Evolutionary conservation across 2,113 vertebrate species (phyloP), one percentile per base, ranked within the genome.

Genomic region (Eulemur rufifrons): DNA sequence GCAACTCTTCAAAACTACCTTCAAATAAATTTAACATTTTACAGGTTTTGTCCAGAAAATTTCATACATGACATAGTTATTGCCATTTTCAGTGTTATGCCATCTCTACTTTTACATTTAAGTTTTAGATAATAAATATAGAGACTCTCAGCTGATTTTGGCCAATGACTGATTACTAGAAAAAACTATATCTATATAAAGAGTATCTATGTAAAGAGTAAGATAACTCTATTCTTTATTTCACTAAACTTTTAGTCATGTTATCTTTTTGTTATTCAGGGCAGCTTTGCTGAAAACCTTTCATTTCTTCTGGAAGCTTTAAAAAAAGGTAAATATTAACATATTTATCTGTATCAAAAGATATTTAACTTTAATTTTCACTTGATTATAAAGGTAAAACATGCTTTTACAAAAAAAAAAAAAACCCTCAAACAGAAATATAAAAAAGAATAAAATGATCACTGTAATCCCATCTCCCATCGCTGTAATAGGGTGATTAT

Each of bases 271-370:
- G 5, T 91, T 27, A 96, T 95, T 73, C 78, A 99, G 99, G 99
- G 99, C 76, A 99, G 99, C 80, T 99, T 99, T 99, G 99, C 99
- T 56, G 99, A 99, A 98, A 99, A 99, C 86, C 98, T 99, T 88
- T 97, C 97, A 0, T 99, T 99, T 98, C 99, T 99, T 32, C 98
- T 99, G 59, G 99, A 99, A 97, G 99, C 99, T 2, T 98, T 99
- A 81, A 99, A 99, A 98, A 99, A 98, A 99, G 99, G 99, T 99
- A 93, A 98, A 61, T 81, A 54, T 78, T 71, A 54, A n/a, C 29
- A 27, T 77, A 69, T 73, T 88, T 81, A 85, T 34, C 18, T 91
- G 0, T 81, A 71, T 81, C 15, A 86, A 54, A 95, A 47, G 18
- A 52, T 74, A 37, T 27, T 73, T 61, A 96, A 59, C 47, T 94